Evolutionary conservation across 2,113 vertebrate genomes (phyloP).

Genomic region (Peromyscus polionotus): DNA sequence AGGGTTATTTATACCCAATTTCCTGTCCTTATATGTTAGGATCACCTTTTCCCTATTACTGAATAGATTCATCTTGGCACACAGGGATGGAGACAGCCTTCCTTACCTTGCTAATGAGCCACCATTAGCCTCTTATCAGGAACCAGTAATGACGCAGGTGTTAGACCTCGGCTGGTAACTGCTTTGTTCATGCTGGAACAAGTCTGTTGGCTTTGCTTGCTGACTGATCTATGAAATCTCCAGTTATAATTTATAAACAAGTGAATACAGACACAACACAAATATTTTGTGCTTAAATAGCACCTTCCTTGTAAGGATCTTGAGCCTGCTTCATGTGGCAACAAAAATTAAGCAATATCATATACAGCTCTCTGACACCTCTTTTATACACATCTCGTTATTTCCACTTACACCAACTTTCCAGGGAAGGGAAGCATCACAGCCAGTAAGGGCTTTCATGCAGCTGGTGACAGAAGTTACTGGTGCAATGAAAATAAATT

Average conservation of each 20-base stretch:
- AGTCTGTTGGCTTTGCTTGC: conserved; percentile 42
- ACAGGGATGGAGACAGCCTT: background rate
- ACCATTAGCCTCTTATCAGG: background rate
- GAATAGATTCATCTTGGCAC: conserved; percentile 36
- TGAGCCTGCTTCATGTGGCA: conserved; percentile 43
- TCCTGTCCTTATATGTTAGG: conserved; percentile 40
- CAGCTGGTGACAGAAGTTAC: background rate
- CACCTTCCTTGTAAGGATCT: conserved; percentile 59
- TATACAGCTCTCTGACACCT: background rate
- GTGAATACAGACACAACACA: background rate
- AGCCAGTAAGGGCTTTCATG: background rate
- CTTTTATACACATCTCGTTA: conserved; percentile 23
- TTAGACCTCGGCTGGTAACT: conserved; percentile 32
- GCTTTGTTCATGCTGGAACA: background rate
- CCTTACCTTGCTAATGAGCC: conserved; percentile 27
- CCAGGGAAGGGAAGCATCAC: background rate
- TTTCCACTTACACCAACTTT: background rate
- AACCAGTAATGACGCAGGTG: conserved; percentile 30
- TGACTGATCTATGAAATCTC: conserved; percentile 57
- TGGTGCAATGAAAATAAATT: conserved; percentile 56
- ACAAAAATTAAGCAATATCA: conserved; percentile 48
- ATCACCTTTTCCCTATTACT: background rate
- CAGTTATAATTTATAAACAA: conserved; percentile 67
- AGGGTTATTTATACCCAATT: conserved; percentile 48
- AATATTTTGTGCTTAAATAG: conserved; percentile 71